Base-by-base conservation (phyloP, 2,113 vertebrate genomes). In the Paratilapia polleni region DNA sequence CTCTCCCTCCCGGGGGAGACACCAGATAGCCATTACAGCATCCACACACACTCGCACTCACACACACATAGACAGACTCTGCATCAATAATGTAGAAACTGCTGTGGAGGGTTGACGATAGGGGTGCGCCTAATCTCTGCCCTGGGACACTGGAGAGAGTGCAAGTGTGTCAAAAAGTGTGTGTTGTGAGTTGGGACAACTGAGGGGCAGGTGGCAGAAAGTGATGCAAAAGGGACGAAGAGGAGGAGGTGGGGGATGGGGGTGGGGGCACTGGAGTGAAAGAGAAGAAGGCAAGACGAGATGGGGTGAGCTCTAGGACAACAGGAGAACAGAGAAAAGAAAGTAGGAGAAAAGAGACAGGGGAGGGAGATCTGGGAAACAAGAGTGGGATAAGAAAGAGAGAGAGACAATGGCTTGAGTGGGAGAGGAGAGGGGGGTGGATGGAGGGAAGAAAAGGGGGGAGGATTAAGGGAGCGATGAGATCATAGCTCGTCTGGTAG, bases 401-500 rank as follows among this genome's bases (percentile, higher is more conserved):
- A 88, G 88, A 87, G 76, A 91, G 93, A 94, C 91, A 94, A 93
- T 93, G 89, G 90, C 47, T 70, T 6, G 84, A 86, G 87, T 88
- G 87, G 88, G 86, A 84, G 83, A 91, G 70, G 78, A 60, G 80
- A 76, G 78, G 88, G 83, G 77, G 87, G 70, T 66, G 86, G 63
- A 77, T 58, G 49, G 86, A 87, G 78, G 83, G 62, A 81, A 59
- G 79, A 28, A 41, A 77, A 34, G 34, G 60, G 84, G 77, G 83
- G 83, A n/a, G n/a, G 88, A 89, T 92, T 90, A 89, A 90, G 90
- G 82, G 92, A 87, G 86, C 75, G 93, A 96, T 96, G 95, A 96
- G 96, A 95, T 96, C 96, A 96, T 96, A 93, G 95, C 95, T 96
- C 88, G 92, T 96, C 95, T 96, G 89, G 90, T 96, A 96, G 96